phyloP scores from a whole-genome alignment of 1,140 invertebrate species.

The Daktulosphaira vitifoliae region DNA sequence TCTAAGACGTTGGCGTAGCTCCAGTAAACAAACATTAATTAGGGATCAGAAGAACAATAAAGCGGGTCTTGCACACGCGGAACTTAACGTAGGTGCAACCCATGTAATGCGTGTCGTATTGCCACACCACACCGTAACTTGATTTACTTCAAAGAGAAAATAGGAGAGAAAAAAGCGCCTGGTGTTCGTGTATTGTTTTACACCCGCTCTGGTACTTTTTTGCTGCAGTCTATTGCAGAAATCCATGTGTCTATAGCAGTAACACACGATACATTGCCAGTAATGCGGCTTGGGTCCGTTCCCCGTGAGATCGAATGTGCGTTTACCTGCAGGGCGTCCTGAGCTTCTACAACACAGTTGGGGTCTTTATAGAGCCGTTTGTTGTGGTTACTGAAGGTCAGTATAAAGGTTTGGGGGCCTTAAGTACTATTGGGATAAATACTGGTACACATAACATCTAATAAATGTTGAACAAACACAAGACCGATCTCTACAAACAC shows the following conservation, averaged over 20 bases:
- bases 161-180: too few relatives aligned
- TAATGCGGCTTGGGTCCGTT: too few relatives aligned
- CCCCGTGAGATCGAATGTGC: background rate
- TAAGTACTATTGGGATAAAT: constrained; percentile 22
- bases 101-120: background rate
- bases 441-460: background rate
- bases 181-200: too few relatives aligned
- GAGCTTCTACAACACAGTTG: background rate
- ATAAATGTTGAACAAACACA: too few relatives aligned
- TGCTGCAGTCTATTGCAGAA: too few relatives aligned
- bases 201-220: too few relatives aligned
- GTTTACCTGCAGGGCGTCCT: constrained; percentile 17
- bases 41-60: background rate
- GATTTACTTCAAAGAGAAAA: background rate
- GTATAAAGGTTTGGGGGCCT: constrained; percentile 8
- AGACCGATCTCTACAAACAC: too few relatives aligned
- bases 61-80: background rate
- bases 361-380: constrained; percentile 23
- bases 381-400: constrained; percentile 15
- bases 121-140: background rate
- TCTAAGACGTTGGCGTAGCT: background rate
- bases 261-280: too few relatives aligned
- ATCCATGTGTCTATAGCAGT: too few relatives aligned
- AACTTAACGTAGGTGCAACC: background rate
- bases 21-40: constrained; percentile 4